Evolutionary conservation across 2,888 invertebrate genomes (phyloP).

Genomic region (Harpagoxenus sublaevis): DNA sequence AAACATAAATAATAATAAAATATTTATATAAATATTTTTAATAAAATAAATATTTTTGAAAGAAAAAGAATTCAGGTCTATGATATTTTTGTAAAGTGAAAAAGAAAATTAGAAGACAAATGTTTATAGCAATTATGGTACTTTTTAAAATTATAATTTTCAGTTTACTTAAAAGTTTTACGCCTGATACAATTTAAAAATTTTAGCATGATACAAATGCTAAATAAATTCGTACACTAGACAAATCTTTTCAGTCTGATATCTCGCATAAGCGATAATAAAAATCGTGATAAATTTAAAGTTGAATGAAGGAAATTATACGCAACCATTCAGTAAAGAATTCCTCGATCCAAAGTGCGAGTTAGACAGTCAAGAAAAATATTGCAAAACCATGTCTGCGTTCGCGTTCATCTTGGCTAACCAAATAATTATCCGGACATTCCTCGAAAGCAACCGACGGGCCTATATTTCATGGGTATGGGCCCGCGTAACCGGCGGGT

Average conservation of each 20-base stretch:
- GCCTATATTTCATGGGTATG: slow-evolving; percentile 28
- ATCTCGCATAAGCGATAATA: neutral
- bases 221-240: neutral
- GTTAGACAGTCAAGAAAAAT: neutral
- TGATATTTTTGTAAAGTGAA: neutral
- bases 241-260: neutral
- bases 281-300: slow-evolving; percentile 9
- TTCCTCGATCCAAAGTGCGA: neutral
- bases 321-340: neutral
- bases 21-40: neutral
- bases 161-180: neutral
- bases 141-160: neutral
- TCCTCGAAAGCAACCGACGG: slow-evolving; percentile 7
- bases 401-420: neutral
- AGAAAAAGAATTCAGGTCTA: neutral
- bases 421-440: slow-evolving; percentile 29
- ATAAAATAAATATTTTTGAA: neutral
- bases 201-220: neutral
- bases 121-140: neutral
- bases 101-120: neutral
- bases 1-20: neutral
- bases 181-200: neutral
- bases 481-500: slow-evolving; percentile 33
- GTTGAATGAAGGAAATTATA: neutral
- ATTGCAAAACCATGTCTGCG: neutral